These are phyloP conservation scores for Heteronetta atricapilla DNA, from an alignment of 2,113 vertebrate genomes.

Conservation along the genomic window DNA sequence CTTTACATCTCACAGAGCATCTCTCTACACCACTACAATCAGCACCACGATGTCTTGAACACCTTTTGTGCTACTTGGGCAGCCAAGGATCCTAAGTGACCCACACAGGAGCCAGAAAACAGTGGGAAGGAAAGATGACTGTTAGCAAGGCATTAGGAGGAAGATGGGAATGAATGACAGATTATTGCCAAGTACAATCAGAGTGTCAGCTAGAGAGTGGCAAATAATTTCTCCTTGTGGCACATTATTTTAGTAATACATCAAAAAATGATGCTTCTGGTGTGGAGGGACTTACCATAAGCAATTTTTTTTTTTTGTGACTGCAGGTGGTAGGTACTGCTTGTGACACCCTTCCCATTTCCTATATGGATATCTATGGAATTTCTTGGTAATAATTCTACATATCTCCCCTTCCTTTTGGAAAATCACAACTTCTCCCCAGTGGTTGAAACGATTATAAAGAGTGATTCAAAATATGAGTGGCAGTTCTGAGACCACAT, in stretches of 20 bases:
- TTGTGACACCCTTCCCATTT: not conserved
- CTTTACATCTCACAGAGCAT: not conserved
- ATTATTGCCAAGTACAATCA: not conserved
- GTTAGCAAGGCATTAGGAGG: not conserved
- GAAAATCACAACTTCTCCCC: not conserved
- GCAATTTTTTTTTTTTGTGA: not conserved
- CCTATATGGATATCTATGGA: too few relatives aligned
- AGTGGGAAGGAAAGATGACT: not conserved
- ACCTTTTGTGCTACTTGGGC: fast-evolving
- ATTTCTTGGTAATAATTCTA: not conserved
- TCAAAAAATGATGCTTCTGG: not conserved
- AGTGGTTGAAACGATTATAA: not conserved
- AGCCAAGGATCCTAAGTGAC: not conserved
- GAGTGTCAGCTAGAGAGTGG: not conserved
- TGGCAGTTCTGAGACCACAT: not conserved
- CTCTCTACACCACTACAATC: not conserved
- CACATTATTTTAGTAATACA: not conserved
- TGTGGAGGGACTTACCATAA: not conserved
- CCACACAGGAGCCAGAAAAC: not conserved
- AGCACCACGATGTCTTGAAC: not conserved
- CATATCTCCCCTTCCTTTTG: not conserved
- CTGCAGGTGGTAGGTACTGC: not conserved
- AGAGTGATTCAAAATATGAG: not conserved
- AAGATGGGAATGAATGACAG: not conserved
- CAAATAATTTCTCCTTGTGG: not conserved